Evolutionary conservation across 2,113 vertebrate genomes (phyloP), one percentile per base, ranked within the genome.

Genomic region (Oncorhynchus tshawytscha): DNA sequence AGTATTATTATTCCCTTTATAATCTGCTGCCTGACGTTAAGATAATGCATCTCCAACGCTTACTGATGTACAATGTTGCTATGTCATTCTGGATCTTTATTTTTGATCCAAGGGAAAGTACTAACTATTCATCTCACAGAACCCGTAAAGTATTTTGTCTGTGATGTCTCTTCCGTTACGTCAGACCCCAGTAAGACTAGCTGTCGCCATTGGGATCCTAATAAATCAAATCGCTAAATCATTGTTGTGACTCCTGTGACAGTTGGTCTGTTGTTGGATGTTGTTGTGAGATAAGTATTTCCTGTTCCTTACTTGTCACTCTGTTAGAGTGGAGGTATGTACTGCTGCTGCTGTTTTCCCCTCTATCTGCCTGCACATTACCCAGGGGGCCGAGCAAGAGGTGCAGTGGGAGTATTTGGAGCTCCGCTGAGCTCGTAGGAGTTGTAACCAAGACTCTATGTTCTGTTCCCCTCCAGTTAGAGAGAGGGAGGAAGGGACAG

Each of bases 351-450:
- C 73, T 81, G 82, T 88, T 90, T 85, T 86, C 85, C 83, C 24
- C 64, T 66, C 25, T 66, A 13, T 66, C 64, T 27, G 9, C 22
- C 81, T 83, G 80, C 66, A 71, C 77, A 73, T 86, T 82, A 81
- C 88, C 82, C 72, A 27, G 60, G 72, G 87, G 67, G 86, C 80
- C 82, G 82, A 71, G 86, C 79, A 82, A 6, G 67, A 83, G 81
- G 83, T 81, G 86, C 79, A 73, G 54, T 76, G 90, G 88, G 88
- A 90, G 82, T 84, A 82, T 89, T 90, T 84, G 85, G 80, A 34
- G 71, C 75, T 84, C 82, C 82, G 83, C 83, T 77, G 78, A 84
- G 84, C 85, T 88, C 85, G 87, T 86, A 79, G 79, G 82, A 91
- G 87, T 84, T 85, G 86, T 87, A 84, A 84, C 78, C 1, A 20